Percentiles rank a stretch among this genome's conserved stretches.
These are phyloP conservation scores for Myocastor coypus DNA, from an alignment of 2,113 vertebrate species.

Conservation along the genomic window DNA sequence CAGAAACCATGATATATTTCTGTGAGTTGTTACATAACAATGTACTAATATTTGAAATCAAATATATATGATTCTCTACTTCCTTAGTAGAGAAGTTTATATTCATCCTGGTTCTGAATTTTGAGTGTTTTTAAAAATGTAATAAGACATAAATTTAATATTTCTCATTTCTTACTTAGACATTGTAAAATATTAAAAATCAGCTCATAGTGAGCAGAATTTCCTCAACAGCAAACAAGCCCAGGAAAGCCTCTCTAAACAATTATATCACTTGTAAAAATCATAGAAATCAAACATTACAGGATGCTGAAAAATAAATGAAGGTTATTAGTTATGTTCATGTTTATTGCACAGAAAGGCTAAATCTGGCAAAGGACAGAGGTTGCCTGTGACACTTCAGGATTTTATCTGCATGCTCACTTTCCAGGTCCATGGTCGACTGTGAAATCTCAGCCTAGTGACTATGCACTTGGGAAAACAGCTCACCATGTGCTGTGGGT, in stretches of 20 bases:
- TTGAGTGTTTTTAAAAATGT: neutral
- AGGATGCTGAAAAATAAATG: neutral
- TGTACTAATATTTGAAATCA: neutral
- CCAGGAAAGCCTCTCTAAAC: neutral
- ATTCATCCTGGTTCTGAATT: neutral
- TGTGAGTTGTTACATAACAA: neutral
- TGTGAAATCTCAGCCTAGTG: neutral
- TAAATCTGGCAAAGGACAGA: neutral
- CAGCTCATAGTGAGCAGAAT: neutral
- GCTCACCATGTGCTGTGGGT: no score
- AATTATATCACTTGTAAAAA: neutral
- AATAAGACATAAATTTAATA: neutral
- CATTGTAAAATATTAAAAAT: slow-evolving; percentile 14
- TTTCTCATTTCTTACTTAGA: neutral
- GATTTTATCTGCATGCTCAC: neutral
- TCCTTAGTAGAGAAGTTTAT: neutral
- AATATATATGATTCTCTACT: neutral
- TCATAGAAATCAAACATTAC: neutral
- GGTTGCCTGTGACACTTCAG: neutral
- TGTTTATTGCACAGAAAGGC: neutral
- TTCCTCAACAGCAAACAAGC: neutral
- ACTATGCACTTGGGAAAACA: neutral
- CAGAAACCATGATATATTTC: neutral
- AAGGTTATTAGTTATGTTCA: neutral
- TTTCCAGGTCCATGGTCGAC: neutral